Base-by-base conservation (phyloP, 2,888 invertebrate genomes). In the Schizaphis graminum region DNA sequence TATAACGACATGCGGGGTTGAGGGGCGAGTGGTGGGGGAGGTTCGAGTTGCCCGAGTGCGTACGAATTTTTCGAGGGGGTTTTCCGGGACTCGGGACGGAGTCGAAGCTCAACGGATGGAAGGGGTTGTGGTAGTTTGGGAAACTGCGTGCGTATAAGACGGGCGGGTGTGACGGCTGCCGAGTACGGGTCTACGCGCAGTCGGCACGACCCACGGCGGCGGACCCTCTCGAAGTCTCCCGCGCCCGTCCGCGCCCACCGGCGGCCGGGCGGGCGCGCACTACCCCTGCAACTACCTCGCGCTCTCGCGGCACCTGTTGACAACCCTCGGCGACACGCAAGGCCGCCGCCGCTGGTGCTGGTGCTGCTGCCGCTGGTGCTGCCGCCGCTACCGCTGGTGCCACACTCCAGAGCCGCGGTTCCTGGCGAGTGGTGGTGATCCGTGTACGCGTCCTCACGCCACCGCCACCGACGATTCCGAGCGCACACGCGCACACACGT, bases 271-370 rank as follows among this genome's bases (percentile, higher is more conserved):
- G 44, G 61, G 61, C n/a, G 47, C 11, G 1, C 67, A 2, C 3
- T 0, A 26, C 35, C 57, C 92, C 92, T 47, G 61, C 41, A 26
- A 26, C 61, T 89, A 56, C 49, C 44, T 35, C 67, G 49, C 67
- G 49, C 92, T 87, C 91, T 56, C 91, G 92, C 93, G 93, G 93
- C 93, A 94, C 93, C 93, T 94, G 93, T 94, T 94, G 93, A 94
- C 93, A 94, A 94, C 93, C 90, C 93, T 86, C 47, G 10, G 93
- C 93, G 93, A 90, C 57, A 86, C 90, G 57, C 90, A 89, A 89
- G 56, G 90, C 90, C 90, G 93, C 90, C 90, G 93, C 44, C 3
- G 85, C 53, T 26, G 56, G 41, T 35, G 67, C 61, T 67, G 92
- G 24, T 57, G 92, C 87, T 35, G 57, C 91, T 28, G 61, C 61